Conservation (phyloP, 2,888 invertebrate species). For the Meiosimyza decipiens region DNA sequence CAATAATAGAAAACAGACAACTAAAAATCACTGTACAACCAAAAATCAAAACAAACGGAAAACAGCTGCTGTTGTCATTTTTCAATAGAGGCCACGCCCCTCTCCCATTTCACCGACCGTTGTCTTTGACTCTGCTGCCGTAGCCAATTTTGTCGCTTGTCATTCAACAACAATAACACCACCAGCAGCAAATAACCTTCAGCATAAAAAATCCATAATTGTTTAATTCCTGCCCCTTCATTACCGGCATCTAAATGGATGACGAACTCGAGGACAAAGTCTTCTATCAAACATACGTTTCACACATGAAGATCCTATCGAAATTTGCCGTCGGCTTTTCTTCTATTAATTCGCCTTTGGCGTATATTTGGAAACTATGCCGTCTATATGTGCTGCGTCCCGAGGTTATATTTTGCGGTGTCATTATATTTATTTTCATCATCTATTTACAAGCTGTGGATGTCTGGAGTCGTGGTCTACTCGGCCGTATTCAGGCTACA, state of each 20-base stretch:
- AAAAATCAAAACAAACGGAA: conserved; percentile 14
- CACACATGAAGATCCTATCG: conserved; percentile 87
- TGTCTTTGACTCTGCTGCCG: no score
- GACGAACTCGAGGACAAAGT: conserved; percentile 92
- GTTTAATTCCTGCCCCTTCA: not conserved
- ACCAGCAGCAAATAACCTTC: no score
- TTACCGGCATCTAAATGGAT: conserved; percentile 73
- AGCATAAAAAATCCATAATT: no score
- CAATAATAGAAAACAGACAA: conserved; percentile 7
- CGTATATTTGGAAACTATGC: conserved; percentile 83
- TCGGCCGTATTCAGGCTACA: conserved; percentile 68
- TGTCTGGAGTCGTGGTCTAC: conserved; percentile 81
- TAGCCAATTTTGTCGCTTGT: not conserved
- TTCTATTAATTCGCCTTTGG: conserved; percentile 77
- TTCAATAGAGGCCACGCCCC: not conserved
- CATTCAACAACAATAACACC: not conserved
- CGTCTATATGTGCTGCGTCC: conserved; percentile 83
- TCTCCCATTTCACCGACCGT: no score
- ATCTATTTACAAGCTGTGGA: conserved; percentile 87
- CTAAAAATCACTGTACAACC: not conserved
- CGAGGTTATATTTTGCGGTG: conserved; percentile 80
- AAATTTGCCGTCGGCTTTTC: conserved; percentile 83
- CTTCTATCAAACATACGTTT: conserved; percentile 86
- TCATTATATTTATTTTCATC: conserved; percentile 77
- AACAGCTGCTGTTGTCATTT: conserved; percentile 18